Evolutionary conservation across 2,888 invertebrate species (phyloP), one percentile per base, ranked within the genome.

Genomic region (Stenurella melanura): DNA sequence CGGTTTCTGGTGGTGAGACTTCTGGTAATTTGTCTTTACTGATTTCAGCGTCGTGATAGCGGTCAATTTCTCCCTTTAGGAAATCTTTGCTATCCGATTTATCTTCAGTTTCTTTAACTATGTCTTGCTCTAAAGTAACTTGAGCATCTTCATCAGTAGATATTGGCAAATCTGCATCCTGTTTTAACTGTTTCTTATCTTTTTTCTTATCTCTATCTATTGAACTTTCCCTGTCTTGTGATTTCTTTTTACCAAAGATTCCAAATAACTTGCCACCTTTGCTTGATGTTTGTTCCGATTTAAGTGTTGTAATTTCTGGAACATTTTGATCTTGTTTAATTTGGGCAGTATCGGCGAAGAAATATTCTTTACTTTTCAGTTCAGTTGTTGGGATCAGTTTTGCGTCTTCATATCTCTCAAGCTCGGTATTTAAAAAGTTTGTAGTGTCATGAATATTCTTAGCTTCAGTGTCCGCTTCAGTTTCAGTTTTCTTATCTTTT

Each of bases 231-330:
- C 79, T 76, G 15, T 85, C 84, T 26, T 82, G 80, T 9, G 85
- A 85, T 54, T 82, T 82, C 73, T 85, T 86, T 73, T 86, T 87
- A 9, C 82, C 79, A 77, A 87, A 87, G 17, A 86, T 38, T 12
- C 85, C 84, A 71, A 86, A 84, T 3, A 87, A 68, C 63, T 85
- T 84, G 15, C 75, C 75, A 63, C 67, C 64, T 80, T 75, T 67
- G 7, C 34, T 42, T 73, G 66, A 64, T 18, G 50, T 72, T 1
- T 76, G 71, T 69, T 83, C 81, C 57, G 80, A 64, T 60, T 77
- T 72, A 67, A 69, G 21, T 34, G 12, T 50, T 54, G 72, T 19
- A 21, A 54, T 50, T 34, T 77, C 76, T 26, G 73, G 19, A 2
- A 69, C 18, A 26, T 12, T 10, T 10, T 50, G 34, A 38, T 57